phyloP scores from a whole-genome alignment of 2,113 vertebrate species.

The Daubentonia madagascariensis region DNA sequence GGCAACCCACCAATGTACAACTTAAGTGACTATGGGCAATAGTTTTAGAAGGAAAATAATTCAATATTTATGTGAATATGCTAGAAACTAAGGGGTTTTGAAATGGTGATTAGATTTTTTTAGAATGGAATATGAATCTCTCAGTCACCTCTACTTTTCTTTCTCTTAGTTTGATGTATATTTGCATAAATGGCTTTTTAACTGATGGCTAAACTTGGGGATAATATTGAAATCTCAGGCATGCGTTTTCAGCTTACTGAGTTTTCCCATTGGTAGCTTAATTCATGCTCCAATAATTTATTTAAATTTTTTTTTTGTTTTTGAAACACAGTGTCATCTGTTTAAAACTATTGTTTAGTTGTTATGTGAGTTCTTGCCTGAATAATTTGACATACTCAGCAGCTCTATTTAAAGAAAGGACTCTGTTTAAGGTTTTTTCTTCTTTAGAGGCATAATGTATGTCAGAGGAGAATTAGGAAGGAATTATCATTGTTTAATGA shows the following conservation, averaged over 20 bases:
- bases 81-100: neutral
- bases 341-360: constrained; percentile 74
- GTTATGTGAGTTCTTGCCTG: constrained; percentile 67
- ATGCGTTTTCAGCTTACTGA: constrained; percentile 52
- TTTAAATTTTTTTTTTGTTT: constrained; percentile 77
- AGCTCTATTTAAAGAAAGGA: constrained; percentile 76
- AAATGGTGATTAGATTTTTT: constrained; percentile 6
- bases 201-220: constrained; percentile 28
- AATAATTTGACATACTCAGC: constrained; percentile 80
- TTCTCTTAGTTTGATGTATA: neutral
- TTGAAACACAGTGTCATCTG: constrained; percentile 77
- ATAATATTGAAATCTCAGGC: constrained; percentile 59
- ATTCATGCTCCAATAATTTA: constrained; percentile 72
- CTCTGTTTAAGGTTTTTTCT: constrained; percentile 77
- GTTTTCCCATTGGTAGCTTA: constrained; percentile 48
- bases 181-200: constrained; percentile 60
- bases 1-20: neutral
- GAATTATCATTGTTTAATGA: constrained; percentile 85
- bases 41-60: neutral
- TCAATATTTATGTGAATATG: neutral
- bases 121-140: neutral
- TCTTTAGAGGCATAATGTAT: constrained; percentile 76
- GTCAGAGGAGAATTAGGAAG: constrained; percentile 79
- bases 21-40: neutral
- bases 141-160: neutral